Evolutionary conservation across 2,888 invertebrate species (phyloP).

Genomic region (Nemurella pictetii): DNA sequence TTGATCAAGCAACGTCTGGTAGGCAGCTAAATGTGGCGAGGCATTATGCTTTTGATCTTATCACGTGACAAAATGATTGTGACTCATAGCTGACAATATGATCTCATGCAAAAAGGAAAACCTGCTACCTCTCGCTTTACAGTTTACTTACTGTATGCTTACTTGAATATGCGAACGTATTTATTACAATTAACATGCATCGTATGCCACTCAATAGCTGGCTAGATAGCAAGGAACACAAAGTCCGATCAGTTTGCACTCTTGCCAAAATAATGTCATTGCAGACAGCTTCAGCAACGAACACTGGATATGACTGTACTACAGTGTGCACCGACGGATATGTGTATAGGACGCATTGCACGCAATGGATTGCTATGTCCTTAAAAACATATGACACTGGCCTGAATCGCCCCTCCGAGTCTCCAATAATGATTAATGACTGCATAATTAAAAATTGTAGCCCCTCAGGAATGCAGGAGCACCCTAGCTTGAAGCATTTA

Average conservation of each 20-base stretch:
- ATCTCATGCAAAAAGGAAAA: background rate
- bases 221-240: background rate
- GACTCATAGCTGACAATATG: background rate
- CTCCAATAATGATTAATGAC: background rate
- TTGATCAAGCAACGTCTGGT: background rate
- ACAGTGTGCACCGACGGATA: background rate
- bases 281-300: background rate
- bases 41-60: background rate
- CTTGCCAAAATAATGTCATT: background rate
- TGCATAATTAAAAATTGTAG: background rate
- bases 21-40: background rate
- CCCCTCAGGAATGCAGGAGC: background rate
- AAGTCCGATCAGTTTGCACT: background rate
- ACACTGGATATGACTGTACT: background rate
- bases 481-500: too few relatives aligned
- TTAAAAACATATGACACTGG: background rate
- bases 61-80: background rate
- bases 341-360: background rate
- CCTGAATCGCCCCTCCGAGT: background rate
- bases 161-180: background rate
- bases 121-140: background rate
- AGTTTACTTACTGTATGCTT: background rate
- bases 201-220: background rate
- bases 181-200: background rate
- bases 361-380: too few relatives aligned